These are phyloP conservation scores for Plemyria rubiginata DNA, from an alignment of 2,888 invertebrate genomes.

Conservation along the genomic window DNA sequence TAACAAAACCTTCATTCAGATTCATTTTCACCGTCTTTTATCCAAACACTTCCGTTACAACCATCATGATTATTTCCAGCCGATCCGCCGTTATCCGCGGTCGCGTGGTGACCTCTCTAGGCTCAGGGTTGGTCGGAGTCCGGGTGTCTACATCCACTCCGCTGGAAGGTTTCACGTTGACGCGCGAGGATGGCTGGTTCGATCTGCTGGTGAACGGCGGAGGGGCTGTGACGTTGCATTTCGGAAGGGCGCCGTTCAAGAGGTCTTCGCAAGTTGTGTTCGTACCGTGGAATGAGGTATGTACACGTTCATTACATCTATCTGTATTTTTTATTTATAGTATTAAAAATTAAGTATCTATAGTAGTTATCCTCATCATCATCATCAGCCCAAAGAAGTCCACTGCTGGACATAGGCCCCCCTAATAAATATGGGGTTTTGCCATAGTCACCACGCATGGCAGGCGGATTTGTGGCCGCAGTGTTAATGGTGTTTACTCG, in stretches of 20 bases:
- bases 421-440: too few relatives aligned
- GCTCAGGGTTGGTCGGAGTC: conserved; percentile 97
- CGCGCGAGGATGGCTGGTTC: conserved; percentile 97
- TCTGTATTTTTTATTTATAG: too few relatives aligned
- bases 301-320: too few relatives aligned
- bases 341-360: too few relatives aligned
- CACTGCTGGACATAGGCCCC: too few relatives aligned
- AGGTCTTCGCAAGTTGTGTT: conserved; percentile 94
- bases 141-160: conserved; percentile 97
- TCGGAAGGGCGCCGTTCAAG: conserved; percentile 95
- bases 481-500: too few relatives aligned
- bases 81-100: conserved; percentile 99
- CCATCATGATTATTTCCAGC: conserved; percentile 78
- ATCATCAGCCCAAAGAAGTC: too few relatives aligned
- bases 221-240: conserved; percentile 97
- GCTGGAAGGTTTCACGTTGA: conserved; percentile 97
- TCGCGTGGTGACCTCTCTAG: conserved; percentile 95
- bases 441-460: too few relatives aligned
- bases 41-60: conserved; percentile 6
- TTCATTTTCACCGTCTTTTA: conserved; percentile 15
- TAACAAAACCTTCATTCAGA: conserved; percentile 1
- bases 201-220: conserved; percentile 99
- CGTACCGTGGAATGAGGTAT: conserved; percentile 98
- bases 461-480: too few relatives aligned
- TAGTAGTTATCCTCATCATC: too few relatives aligned